Conservation (phyloP, 2,888 invertebrate species). For the Drosophila nr. perissopoda region DNA sequence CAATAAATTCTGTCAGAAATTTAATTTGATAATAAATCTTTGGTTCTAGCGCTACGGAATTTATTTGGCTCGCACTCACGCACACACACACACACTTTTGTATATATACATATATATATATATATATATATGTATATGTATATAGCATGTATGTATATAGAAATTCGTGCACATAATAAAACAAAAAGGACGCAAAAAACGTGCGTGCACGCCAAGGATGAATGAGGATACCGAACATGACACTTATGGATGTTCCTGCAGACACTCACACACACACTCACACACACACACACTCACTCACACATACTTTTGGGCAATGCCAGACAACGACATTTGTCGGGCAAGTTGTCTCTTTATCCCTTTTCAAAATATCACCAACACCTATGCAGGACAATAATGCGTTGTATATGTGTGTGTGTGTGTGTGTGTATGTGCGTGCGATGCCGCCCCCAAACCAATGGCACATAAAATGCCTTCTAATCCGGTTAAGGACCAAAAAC, state of each 20-base stretch:
- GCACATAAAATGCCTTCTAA: slow-evolving; percentile 58
- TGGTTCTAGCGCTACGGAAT: slow-evolving; percentile 85
- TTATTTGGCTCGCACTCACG: slow-evolving; percentile 83
- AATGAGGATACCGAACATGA: slow-evolving; percentile 82
- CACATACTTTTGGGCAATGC: slow-evolving; percentile 26
- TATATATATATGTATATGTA: slow-evolving; percentile 19
- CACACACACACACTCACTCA: slow-evolving; percentile 3
- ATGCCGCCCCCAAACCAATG: slow-evolving; percentile 11
- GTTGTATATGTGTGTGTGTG: background rate
- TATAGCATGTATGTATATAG: slow-evolving; percentile 46
- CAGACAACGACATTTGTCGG: slow-evolving; percentile 38
- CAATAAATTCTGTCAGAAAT: slow-evolving; percentile 86
- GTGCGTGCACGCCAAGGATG: slow-evolving; percentile 82
- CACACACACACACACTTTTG: slow-evolving; percentile 52
- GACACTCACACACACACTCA: slow-evolving; percentile 24
- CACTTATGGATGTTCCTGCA: slow-evolving; percentile 80
- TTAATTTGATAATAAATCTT: slow-evolving; percentile 86
- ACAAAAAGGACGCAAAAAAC: slow-evolving; percentile 79
- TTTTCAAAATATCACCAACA: slow-evolving; percentile 56
- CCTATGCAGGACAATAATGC: slow-evolving; percentile 23
- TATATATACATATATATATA: slow-evolving; percentile 17
- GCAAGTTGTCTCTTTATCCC: slow-evolving; percentile 54
- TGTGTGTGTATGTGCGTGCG: slow-evolving; percentile 20
- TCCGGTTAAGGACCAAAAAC: slow-evolving; percentile 69
- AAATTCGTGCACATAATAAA: slow-evolving; percentile 80